Conservation (phyloP, 2,113 vertebrate species). For the zebrafish (Danio rerio) region DNA sequence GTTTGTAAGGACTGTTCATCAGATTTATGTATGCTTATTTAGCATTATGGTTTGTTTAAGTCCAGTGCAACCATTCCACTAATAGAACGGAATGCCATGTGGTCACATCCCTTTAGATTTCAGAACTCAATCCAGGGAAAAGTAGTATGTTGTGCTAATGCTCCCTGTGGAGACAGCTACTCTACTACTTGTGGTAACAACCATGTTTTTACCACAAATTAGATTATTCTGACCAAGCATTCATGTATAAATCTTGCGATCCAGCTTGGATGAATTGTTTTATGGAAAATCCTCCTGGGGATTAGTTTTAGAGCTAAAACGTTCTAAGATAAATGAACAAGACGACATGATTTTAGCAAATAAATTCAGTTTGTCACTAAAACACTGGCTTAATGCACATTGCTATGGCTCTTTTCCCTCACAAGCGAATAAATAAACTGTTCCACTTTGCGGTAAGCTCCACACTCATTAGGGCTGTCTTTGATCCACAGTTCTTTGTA, state of each 20-base stretch:
- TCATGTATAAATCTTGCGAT: background rate
- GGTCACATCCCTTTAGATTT: background rate
- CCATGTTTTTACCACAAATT: background rate
- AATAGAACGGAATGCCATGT: background rate
- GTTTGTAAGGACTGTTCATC: background rate
- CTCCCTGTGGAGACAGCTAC: background rate
- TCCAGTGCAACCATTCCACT: background rate
- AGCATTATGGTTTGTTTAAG: slow-evolving; percentile 8
- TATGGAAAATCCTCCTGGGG: background rate
- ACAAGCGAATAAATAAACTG: slow-evolving; percentile 61
- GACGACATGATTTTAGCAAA: background rate
- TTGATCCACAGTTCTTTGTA: slow-evolving; percentile 55
- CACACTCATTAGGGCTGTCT: slow-evolving; percentile 60
- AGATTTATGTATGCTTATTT: slow-evolving; percentile 3
- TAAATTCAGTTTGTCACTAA: background rate
- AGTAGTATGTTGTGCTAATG: background rate
- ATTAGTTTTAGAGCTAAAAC: background rate
- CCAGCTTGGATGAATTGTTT: background rate
- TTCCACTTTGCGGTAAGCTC: slow-evolving; percentile 54
- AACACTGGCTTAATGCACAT: background rate
- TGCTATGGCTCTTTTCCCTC: slow-evolving; percentile 26
- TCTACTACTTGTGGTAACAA: background rate
- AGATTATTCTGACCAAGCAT: background rate
- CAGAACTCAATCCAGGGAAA: background rate
- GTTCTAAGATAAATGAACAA: slow-evolving; percentile 4